Evolutionary conservation across 2,113 vertebrate species (phyloP).

Genomic region (Brienomyrus longianalis): DNA sequence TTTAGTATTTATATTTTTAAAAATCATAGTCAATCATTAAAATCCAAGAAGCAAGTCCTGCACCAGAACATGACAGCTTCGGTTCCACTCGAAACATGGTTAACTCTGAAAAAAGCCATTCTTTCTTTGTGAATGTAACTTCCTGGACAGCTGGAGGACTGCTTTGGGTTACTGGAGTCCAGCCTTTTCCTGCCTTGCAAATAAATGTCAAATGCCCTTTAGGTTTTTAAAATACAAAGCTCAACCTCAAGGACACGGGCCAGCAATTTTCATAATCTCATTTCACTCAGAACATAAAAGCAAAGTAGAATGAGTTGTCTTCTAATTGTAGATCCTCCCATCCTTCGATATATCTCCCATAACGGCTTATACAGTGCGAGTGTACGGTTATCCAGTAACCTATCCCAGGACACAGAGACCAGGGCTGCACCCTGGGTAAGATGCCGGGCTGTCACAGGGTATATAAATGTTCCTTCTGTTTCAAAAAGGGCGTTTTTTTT

Average conservation of each 20-base stretch:
- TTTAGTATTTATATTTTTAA: neutral
- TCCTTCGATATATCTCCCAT: neutral
- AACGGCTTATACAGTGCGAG: neutral
- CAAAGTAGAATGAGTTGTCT: neutral
- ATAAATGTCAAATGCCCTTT: neutral
- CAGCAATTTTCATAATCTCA: neutral
- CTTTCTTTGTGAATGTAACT: neutral
- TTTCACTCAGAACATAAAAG: neutral
- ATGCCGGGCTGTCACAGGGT: neutral
- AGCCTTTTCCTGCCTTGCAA: neutral
- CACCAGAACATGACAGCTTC: neutral
- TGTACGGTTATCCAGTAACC: neutral
- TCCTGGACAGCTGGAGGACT: neutral
- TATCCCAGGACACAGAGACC: neutral
- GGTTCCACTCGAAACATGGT: neutral
- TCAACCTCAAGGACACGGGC: neutral
- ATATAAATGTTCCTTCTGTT: neutral
- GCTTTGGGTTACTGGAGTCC: neutral
- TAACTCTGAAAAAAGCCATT: neutral
- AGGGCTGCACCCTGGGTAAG: neutral
- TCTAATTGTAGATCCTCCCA: neutral
- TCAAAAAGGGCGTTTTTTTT: neutral
- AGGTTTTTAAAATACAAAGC: neutral
- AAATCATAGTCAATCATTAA: neutral
- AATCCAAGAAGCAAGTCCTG: neutral